A percentile compares a stretch with the other conserved stretches of the same genome.
Conservation (phyloP, 2,888 invertebrate species). For the Megaustenia siamemsis region DNA sequence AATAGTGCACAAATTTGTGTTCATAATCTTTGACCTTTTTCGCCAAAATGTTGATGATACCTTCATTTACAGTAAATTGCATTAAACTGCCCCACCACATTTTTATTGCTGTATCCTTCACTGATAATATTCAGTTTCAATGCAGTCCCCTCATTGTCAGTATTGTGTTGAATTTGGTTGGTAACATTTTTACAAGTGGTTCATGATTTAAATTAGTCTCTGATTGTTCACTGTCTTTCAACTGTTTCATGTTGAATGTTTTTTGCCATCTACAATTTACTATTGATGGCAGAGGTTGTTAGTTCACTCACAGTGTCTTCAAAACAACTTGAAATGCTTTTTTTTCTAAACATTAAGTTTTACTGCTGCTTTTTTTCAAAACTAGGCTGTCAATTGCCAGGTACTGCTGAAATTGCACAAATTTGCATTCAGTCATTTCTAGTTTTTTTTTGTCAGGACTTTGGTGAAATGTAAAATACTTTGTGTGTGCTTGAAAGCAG, state of each 20-base stretch:
- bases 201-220: background rate
- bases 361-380: background rate
- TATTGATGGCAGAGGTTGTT: background rate
- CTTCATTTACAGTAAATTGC: too few species aligned
- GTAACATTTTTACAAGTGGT: background rate
- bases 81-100: too few species aligned
- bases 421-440: background rate
- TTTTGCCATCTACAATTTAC: background rate
- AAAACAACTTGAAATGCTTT: background rate
- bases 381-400: background rate
- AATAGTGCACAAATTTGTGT: too few species aligned
- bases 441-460: background rate
- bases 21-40: too few species aligned
- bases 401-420: background rate
- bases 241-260: background rate
- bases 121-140: background rate
- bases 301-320: background rate
- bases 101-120: too few species aligned
- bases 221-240: slow-evolving; percentile 27
- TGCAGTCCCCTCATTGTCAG: background rate
- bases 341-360: background rate
- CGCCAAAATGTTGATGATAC: too few species aligned
- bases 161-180: background rate
- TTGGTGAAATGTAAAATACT: too few species aligned
- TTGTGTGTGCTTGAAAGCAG: too few species aligned